Conservation (phyloP, 2,113 vertebrate genomes). For the Crocuta crocuta region DNA sequence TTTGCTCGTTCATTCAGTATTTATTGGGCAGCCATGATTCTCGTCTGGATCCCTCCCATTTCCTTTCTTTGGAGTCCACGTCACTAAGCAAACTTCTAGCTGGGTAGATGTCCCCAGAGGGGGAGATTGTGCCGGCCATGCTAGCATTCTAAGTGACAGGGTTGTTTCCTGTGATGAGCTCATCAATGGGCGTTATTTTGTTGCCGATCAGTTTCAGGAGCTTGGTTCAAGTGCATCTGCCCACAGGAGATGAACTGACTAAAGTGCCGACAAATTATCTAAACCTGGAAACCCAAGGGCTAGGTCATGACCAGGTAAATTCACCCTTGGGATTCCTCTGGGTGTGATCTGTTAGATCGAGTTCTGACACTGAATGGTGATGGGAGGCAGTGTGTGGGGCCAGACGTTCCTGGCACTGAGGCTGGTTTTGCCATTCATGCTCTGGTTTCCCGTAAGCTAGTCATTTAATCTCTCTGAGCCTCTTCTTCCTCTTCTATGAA, state of each 20-base stretch:
- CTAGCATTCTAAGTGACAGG: background rate
- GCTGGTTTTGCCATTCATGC: background rate
- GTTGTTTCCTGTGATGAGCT: background rate
- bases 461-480: background rate
- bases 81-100: background rate
- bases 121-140: no score
- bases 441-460: background rate
- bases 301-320: background rate
- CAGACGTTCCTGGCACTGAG: background rate
- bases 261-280: background rate
- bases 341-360: background rate
- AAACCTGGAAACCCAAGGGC: background rate
- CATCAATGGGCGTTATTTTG: background rate
- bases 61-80: background rate
- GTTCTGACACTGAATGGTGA: background rate
- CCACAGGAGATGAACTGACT: background rate
- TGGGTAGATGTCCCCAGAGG: background rate
- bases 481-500: background rate
- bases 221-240: background rate
- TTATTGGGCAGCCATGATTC: background rate
- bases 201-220: background rate
- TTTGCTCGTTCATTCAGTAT: background rate
- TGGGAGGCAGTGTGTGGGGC: no score
- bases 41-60: accelerated
- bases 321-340: background rate